Percentiles rank a stretch among this genome's conserved stretches.
Evolutionary conservation across 2,113 vertebrate species (phyloP).

Genomic region (Crotalus tigris): DNA sequence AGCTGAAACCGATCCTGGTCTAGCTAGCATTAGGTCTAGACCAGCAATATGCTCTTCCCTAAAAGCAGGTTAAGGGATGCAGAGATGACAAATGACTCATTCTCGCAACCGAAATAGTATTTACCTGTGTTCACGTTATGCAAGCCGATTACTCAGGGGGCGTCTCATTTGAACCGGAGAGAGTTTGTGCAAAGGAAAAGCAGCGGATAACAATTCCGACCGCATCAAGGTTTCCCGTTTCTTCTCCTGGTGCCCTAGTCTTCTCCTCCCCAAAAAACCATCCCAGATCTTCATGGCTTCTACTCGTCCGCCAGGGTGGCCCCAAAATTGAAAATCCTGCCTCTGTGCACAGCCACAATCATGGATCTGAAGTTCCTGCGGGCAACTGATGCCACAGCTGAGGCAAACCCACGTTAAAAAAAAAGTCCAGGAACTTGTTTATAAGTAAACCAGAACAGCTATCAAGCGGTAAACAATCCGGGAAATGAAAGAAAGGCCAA

Average conservation of each 20-base stretch:
- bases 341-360: neutral
- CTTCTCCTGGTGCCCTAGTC: neutral
- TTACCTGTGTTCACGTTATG: neutral
- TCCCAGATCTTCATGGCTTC: neutral
- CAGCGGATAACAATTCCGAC: neutral
- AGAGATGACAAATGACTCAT: slow-evolving; percentile 34
- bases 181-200: neutral
- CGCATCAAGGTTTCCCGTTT: neutral
- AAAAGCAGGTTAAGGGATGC: neutral
- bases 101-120: neutral
- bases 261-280: neutral
- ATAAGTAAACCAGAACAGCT: neutral
- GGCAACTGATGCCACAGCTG: neutral
- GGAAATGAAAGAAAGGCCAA: neutral
- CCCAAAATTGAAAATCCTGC: neutral
- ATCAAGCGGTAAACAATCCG: neutral
- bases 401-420: neutral
- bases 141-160: neutral
- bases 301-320: neutral
- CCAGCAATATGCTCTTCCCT: neutral
- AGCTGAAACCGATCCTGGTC: neutral
- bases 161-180: slow-evolving; percentile 10
- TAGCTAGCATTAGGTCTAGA: neutral
- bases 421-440: too few relatives aligned
- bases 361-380: too few relatives aligned